These are phyloP conservation scores for Falcunculus frontatus DNA, from an alignment of 2,113 vertebrate genomes.

Conservation along the genomic window DNA sequence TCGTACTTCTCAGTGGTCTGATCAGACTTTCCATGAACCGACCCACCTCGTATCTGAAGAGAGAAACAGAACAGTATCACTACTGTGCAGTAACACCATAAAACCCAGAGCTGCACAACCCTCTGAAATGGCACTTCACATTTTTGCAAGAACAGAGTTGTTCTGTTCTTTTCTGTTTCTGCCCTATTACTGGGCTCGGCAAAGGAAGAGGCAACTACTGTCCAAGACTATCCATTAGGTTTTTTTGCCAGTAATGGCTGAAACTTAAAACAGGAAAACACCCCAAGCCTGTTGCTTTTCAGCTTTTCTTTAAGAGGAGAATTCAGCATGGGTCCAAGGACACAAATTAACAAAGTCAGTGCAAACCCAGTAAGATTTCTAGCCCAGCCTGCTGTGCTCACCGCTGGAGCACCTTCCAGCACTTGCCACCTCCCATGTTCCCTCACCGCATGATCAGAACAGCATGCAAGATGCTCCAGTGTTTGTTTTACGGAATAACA, in stretches of 20 bases:
- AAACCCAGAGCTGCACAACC: not conserved
- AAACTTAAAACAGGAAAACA: not conserved
- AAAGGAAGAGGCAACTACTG: not conserved
- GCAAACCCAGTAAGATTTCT: not conserved
- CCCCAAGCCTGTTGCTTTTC: not conserved
- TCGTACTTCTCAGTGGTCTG: not conserved
- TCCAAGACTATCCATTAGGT: not conserved
- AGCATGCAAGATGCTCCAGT: not conserved
- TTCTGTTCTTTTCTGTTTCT: no score
- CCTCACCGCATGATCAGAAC: rapidly evolving
- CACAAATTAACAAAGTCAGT: not conserved
- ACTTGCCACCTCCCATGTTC: not conserved
- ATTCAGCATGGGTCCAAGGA: not conserved
- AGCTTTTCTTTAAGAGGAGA: not conserved
- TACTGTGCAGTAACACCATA: not conserved
- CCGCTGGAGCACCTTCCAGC: not conserved
- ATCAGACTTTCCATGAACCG: not conserved
- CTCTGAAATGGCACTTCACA: not conserved
- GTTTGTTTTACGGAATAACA: not conserved
- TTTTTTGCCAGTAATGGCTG: not conserved
- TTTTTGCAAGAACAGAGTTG: not conserved
- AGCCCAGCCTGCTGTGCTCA: not conserved
- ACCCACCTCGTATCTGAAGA: rapidly evolving
- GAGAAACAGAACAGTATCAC: not conserved
- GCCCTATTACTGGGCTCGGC: not conserved